These are phyloP conservation scores for Talpa occidentalis DNA, from an alignment of 2,113 vertebrate genomes.

Conservation along the genomic window DNA sequence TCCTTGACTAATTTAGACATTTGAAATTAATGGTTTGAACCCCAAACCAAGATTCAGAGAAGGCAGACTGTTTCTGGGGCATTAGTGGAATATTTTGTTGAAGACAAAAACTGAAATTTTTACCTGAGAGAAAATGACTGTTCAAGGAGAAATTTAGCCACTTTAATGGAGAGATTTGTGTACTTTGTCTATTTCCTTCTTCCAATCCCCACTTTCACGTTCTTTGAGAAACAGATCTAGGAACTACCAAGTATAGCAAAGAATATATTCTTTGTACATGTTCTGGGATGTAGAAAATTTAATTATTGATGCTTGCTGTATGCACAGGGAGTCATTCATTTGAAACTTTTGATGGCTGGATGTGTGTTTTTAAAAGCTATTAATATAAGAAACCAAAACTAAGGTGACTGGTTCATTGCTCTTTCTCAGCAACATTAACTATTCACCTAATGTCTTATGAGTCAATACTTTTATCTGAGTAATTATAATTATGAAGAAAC, in stretches of 20 bases:
- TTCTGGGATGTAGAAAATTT: neutral
- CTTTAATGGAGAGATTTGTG: neutral
- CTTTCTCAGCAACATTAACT: neutral
- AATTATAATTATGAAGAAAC: neutral
- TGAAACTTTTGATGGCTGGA: neutral
- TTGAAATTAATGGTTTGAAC: neutral
- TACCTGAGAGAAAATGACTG: neutral
- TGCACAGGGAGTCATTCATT: neutral
- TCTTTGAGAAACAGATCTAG: neutral
- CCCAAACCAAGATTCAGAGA: neutral
- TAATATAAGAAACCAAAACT: neutral
- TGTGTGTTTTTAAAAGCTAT: conserved; percentile 24
- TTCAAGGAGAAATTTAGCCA: neutral
- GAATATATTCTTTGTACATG: neutral
- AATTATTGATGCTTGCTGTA: neutral
- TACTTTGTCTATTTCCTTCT: neutral
- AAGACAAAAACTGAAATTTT: neutral
- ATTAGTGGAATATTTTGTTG: neutral
- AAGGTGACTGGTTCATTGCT: neutral
- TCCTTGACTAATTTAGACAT: neutral
- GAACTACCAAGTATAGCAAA: neutral
- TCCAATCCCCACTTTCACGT: neutral
- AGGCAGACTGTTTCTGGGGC: neutral
- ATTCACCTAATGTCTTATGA: neutral
- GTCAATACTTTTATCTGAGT: neutral